phyloP scores from a whole-genome alignment of 2,113 vertebrate species.

The Abramis brama region DNA sequence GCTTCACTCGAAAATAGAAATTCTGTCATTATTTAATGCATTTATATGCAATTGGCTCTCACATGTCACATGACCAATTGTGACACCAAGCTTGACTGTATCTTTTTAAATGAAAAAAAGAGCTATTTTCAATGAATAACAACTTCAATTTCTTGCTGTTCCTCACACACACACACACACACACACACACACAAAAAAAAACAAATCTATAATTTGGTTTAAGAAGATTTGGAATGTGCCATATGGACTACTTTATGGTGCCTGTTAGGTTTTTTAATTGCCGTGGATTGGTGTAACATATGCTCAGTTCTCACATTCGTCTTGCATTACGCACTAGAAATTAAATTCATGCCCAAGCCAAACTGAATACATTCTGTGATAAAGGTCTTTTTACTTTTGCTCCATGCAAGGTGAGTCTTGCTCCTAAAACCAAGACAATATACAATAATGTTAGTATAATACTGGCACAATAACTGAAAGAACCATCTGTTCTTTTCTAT shows the following conservation, averaged over 20 bases:
- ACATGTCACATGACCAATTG: not conserved
- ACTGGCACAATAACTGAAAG: constrained; percentile 11
- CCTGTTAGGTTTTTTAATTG: constrained; percentile 26
- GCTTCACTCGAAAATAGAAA: not conserved
- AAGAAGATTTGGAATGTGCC: constrained; percentile 12
- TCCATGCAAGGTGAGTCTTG: not conserved
- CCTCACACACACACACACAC: not conserved
- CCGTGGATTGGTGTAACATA: not conserved
- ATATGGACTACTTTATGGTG: constrained; percentile 19
- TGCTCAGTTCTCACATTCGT: not conserved
- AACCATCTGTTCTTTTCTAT: constrained; percentile 31
- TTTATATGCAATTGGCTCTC: not conserved
- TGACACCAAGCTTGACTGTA: not conserved
- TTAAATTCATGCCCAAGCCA: not conserved
- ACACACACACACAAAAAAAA: too few species aligned
- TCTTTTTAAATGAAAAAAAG: not conserved
- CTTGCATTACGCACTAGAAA: not conserved
- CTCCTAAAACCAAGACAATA: not conserved
- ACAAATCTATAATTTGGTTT: not conserved
- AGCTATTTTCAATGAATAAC: not conserved
- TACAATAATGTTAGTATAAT: not conserved
- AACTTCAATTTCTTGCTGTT: not conserved
- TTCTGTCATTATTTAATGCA: not conserved
- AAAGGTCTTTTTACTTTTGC: not conserved
- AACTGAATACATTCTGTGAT: not conserved